Conservation (phyloP, 2,797 vertebrate species). For the Tachyglossus aculeatus region DNA sequence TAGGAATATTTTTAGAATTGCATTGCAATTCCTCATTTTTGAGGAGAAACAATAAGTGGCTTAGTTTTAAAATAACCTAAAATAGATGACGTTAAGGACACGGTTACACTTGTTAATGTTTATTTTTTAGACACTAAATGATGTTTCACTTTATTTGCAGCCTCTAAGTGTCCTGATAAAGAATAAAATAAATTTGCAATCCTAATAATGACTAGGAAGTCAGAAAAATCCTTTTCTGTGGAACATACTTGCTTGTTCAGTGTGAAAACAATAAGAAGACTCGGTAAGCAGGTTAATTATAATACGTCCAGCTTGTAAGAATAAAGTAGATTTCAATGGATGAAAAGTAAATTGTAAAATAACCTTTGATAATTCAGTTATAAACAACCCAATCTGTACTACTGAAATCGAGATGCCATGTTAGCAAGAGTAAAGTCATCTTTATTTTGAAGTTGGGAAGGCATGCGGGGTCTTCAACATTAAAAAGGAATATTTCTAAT, state of each 20-base stretch:
- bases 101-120: background rate
- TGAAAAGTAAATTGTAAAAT: no score
- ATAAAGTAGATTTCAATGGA: no score
- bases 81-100: background rate
- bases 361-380: background rate
- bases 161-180: background rate
- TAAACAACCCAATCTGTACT: background rate
- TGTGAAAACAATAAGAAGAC: no score
- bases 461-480: background rate
- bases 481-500: background rate
- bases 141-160: constrained; percentile 1
- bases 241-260: no score
- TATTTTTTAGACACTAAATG: background rate
- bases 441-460: background rate
- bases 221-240: no score
- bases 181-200: background rate
- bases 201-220: no score
- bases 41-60: background rate
- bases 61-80: constrained; percentile 15
- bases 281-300: no score
- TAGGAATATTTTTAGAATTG: background rate
- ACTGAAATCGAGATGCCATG: background rate
- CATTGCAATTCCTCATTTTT: background rate
- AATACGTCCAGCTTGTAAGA: no score
- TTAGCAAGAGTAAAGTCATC: constrained; percentile 6